phyloP scores from a whole-genome alignment of 2,113 vertebrate genomes.

The Phoxinus phoxinus region DNA sequence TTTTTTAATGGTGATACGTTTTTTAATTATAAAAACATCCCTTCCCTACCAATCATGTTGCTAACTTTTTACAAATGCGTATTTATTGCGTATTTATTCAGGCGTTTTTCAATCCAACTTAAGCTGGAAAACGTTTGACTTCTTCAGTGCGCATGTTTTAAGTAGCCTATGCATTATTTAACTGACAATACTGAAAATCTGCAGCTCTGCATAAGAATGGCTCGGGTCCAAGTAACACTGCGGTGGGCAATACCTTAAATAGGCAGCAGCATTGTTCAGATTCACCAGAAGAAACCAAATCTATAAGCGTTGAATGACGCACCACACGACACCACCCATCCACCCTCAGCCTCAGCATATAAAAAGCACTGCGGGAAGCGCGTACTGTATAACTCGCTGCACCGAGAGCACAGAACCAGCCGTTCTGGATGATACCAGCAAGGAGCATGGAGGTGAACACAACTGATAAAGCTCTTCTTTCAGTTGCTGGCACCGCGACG shows the following conservation, averaged over 20 bases:
- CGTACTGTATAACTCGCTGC: background rate
- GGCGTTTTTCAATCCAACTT: background rate
- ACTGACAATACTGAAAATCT: background rate
- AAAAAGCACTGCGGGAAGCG: constrained; percentile 12
- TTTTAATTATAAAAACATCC: background rate
- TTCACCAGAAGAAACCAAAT: background rate
- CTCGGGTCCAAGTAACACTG: background rate
- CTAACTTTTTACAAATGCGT: background rate
- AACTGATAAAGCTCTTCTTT: constrained; percentile 67
- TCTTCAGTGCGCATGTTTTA: background rate
- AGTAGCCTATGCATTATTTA: background rate
- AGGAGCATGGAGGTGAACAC: constrained; percentile 69
- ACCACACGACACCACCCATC: background rate
- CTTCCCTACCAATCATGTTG: background rate
- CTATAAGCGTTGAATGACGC: constrained; percentile 24
- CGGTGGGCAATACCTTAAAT: constrained; percentile 28
- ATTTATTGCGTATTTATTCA: background rate
- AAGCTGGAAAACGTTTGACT: background rate
- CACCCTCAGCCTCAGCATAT: constrained; percentile 36
- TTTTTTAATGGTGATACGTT: background rate
- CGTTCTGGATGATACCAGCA: constrained; percentile 47
- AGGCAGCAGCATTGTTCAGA: constrained; percentile 16
- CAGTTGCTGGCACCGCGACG: constrained; percentile 70
- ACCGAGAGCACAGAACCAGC: constrained; percentile 4
- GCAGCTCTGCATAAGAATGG: background rate